A percentile compares a stretch with the other conserved stretches of the same genome.
phyloP scores from a whole-genome alignment of 1,140 invertebrate genomes.

The Diploscapter pachys region DNA sequence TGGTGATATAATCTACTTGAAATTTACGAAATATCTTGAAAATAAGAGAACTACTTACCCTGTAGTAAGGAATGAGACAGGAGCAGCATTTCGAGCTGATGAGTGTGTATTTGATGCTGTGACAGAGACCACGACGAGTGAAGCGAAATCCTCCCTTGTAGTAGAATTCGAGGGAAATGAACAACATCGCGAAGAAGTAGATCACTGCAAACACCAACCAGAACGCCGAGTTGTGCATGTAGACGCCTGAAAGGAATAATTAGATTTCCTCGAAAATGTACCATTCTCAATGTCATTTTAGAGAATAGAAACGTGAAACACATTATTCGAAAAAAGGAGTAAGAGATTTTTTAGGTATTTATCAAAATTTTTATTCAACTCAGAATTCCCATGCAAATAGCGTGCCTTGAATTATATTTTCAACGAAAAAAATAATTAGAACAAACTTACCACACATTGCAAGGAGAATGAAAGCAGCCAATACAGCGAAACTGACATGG shows the following conservation, averaged over 20 bases:
- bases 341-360: too few species aligned
- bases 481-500: slow-evolving; percentile 74
- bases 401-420: too few species aligned
- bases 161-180: slow-evolving; percentile 77
- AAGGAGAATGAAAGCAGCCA: slow-evolving; percentile 76
- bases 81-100: slow-evolving; percentile 28
- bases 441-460: slow-evolving; percentile 71
- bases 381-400: too few species aligned
- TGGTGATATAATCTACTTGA: too few species aligned
- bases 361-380: too few species aligned
- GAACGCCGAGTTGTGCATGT: slow-evolving; percentile 62
- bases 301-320: too few species aligned
- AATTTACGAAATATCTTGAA: too few species aligned
- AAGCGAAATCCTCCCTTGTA: slow-evolving; percentile 77
- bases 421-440: too few species aligned
- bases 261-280: too few species aligned
- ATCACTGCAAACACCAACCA: slow-evolving; percentile 75
- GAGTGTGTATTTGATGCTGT: slow-evolving; percentile 15
- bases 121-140: slow-evolving; percentile 37
- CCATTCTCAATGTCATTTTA: slow-evolving; percentile 31
- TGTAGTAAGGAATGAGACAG: slow-evolving; percentile 38
- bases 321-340: too few species aligned
- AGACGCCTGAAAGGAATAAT: too few species aligned
- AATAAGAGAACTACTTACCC: slow-evolving; percentile 21
- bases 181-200: slow-evolving; percentile 71